Base-by-base conservation (phyloP, 2,888 invertebrate genomes). In the Drosophila nigricruria region DNA sequence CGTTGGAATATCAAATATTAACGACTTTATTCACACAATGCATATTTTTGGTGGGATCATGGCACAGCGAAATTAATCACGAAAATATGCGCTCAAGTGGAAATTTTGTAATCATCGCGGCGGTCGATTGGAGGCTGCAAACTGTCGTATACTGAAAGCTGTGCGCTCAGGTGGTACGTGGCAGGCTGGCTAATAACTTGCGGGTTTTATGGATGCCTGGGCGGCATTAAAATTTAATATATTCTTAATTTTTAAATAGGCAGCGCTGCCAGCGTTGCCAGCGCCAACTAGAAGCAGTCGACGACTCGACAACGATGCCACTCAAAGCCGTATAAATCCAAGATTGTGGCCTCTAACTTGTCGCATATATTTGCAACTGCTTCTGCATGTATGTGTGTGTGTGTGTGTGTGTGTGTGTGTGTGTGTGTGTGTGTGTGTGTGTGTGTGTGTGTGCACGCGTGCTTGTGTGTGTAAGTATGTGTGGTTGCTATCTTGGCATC, bases 211-310 rank as follows among this genome's bases (percentile, higher is more conserved):
- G 78, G 78, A 50, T 73, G 79, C 64, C 59, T 60, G 42, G 50
- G 60, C 23, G 49, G 56, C 82, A 85, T 85, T 85, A 82, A 82
- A 70, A 72, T 82, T 85, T 79, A 82, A 85, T 75, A 82, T 70
- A 82, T 88, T 85, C 85, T 85, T 85, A 85, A 85, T 85, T 85
- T 88, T 88, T 88, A 85, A 85, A 85, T 84, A 87, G 85, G 78
- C 82, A 66, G 64, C 70, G 53, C 68, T 59, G 77, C 52, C 54
- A 66, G 64, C 70, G 53, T 66, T 59, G 77, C 52, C 54, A 65
- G 77, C 56, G 36, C 56, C 54, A 77, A 65, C 81, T 74, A 79
- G 73, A 73, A 59, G 69, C 63, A 59, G 53, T 54, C 76, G 50
- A 53, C 56, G 70, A 49, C 60, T 61, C 47, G 47, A 36, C 68